phyloP scores from a whole-genome alignment of 2,113 vertebrate genomes.

The Xenopus borealis region DNA sequence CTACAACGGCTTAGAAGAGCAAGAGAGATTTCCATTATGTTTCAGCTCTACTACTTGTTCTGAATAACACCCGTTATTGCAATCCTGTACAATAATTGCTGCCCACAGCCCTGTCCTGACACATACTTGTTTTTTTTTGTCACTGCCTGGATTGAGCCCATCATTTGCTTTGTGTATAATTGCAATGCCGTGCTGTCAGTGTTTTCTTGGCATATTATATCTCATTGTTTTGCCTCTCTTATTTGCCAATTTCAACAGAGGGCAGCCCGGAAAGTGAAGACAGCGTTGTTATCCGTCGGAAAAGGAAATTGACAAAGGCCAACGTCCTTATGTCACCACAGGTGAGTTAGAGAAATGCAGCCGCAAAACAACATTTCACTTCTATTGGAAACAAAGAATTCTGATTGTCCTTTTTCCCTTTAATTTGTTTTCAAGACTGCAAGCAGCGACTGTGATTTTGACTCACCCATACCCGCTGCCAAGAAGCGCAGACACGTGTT shows the following conservation, averaged over 20 bases:
- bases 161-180: conserved; percentile 4
- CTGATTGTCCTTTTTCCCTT: conserved; percentile 9
- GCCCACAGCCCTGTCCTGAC: neutral
- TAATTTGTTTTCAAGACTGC: conserved; percentile 51
- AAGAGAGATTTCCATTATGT: neutral
- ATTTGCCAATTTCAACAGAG: conserved; percentile 40
- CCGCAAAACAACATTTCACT: too few relatives aligned
- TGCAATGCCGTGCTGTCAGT: neutral
- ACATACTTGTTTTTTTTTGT: too few relatives aligned
- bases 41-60: neutral
- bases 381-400: neutral
- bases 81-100: neutral
- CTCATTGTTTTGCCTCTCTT: neutral
- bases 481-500: conserved; percentile 55
- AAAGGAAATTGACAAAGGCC: conserved; percentile 53
- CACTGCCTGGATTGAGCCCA: neutral
- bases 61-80: neutral
- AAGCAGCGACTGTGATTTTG: conserved; percentile 57
- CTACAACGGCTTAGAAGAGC: neutral
- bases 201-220: neutral
- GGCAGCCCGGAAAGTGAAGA: conserved; percentile 76
- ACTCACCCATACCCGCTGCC: conserved; percentile 61
- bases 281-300: conserved; percentile 69
- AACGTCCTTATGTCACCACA: conserved; percentile 76
- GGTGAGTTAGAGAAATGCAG: conserved; percentile 59